Evolutionary conservation across 2,113 vertebrate genomes (phyloP), one percentile per base, ranked within the genome.

Genomic region (Nycticebus coucang): DNA sequence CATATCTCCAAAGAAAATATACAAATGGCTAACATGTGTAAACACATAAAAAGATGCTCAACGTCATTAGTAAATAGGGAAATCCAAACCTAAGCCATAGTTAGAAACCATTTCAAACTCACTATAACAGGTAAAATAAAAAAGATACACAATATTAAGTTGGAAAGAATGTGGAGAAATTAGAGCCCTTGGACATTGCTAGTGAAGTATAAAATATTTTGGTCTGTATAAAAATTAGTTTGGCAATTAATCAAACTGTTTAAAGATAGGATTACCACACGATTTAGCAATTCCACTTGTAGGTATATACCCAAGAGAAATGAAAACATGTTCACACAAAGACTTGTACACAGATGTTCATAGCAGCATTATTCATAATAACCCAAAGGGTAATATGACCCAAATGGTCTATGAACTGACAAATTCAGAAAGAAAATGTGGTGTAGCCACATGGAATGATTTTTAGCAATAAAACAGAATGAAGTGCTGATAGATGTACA

Each of bases 251-350:
- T 68, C 26, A 82, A 90, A 78, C 45, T 78, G 30, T 55, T 55
- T 86, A 78, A 72, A 59, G 7, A 66, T 24, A 83, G 24, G 35
- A 3, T 45, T 78, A 68, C 66, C 28, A 55, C 6, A 82, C 24
- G 0, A 24, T 30, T 11, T 41, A 88, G 53, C 18, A 90, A 91
- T 90, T 84, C 30, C 30, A 78, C 30, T 95, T 80, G 45, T 45
- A 71, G 3, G 24, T 57, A 71, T 41, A 69, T 33, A 91, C 2
- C 21, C 7, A 74, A 74, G 24, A 83, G 3, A 82, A 53, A 93
- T 87, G n/a, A 87, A 96, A 69, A 41, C 28, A 55, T 66, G 19
- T 53, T 55, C 30, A 57, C 13, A 90, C 59, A 94, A 69, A 96
- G 30, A 64, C 30, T 68, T 74, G 9, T 3, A 69, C 15, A n/a